phyloP scores from a whole-genome alignment of 2,888 invertebrate genomes.

The Tenodera sinensis region DNA sequence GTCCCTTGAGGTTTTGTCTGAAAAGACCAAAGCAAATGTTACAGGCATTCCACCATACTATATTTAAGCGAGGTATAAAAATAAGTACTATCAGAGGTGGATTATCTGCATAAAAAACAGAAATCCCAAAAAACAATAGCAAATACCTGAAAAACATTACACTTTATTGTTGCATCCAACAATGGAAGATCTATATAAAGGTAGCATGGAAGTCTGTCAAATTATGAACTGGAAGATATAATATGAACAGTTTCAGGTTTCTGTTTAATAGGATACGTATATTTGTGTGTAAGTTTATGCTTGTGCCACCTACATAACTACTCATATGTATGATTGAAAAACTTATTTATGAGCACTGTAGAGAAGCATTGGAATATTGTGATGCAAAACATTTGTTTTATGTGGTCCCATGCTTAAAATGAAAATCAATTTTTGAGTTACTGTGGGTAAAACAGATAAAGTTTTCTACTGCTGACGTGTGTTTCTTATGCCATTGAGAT shows the following conservation, averaged over 20 bases:
- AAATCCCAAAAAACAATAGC: conserved; percentile 17
- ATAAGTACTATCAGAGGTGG: conserved; percentile 32
- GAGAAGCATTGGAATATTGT: neutral
- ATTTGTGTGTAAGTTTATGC: neutral
- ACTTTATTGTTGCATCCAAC: conserved; percentile 16
- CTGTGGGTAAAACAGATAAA: neutral
- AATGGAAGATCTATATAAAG: conserved; percentile 22
- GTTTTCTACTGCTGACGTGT: neutral
- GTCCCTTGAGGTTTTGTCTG: conserved; percentile 4
- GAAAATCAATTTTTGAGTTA: neutral
- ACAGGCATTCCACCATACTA: conserved; percentile 2
- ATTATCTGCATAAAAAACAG: conserved; percentile 12
- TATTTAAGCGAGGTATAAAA: conserved; percentile 33
- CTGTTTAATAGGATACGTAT: neutral
- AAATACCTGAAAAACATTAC: conserved; percentile 20
- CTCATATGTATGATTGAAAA: neutral
- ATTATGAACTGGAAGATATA: conserved; percentile 18
- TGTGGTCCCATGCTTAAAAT: neutral
- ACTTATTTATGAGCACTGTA: neutral
- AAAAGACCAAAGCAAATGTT: conserved; percentile 5
- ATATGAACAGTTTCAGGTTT: conserved; percentile 2
- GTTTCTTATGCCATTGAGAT: too few species aligned
- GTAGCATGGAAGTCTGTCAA: conserved; percentile 22
- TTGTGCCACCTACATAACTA: neutral
- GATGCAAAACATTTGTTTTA: neutral